Percentiles rank a stretch among this genome's conserved stretches.
phyloP scores from a whole-genome alignment of 2,888 invertebrate species.

The Drosophila yooni region DNA sequence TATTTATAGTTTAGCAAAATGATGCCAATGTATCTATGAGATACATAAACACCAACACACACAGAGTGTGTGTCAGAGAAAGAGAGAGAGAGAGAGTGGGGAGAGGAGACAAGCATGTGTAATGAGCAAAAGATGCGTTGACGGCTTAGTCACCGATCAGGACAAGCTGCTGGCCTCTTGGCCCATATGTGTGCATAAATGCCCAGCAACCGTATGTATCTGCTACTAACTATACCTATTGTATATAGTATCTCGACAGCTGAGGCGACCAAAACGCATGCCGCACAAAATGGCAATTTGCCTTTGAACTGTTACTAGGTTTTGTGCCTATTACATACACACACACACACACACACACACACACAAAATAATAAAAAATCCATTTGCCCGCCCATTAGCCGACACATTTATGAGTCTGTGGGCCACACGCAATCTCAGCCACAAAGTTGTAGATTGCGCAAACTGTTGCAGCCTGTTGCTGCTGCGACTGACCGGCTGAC shows the following conservation, averaged over 20 bases:
- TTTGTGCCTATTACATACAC: conserved; percentile 41
- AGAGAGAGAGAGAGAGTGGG: neutral
- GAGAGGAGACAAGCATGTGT: conserved; percentile 6
- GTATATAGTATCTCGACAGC: conserved; percentile 3
- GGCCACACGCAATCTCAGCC: conserved; percentile 43
- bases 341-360: neutral
- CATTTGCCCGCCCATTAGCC: conserved; percentile 49
- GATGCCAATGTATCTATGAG: conserved; percentile 35
- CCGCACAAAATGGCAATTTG: conserved; percentile 46
- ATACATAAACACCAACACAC: conserved; percentile 10
- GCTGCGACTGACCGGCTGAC: conserved; percentile 1
- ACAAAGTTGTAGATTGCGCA: conserved; percentile 19
- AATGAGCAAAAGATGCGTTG: conserved; percentile 16
- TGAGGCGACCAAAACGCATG: conserved; percentile 7
- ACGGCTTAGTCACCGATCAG: conserved; percentile 21
- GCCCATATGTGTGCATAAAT: conserved; percentile 20
- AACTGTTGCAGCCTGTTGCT: conserved; percentile 49
- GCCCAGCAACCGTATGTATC: neutral
- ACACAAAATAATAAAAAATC: conserved; percentile 11
- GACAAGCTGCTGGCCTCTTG: conserved; percentile 1
- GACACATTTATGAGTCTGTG: conserved; percentile 28
- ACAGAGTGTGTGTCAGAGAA: neutral
- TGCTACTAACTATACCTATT: neutral
- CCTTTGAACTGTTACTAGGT: conserved; percentile 67
- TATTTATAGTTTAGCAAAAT: conserved; percentile 54